A percentile compares a stretch with the other conserved stretches of the same genome.
These are phyloP conservation scores for Sesia apiformis DNA, from an alignment of 2,888 invertebrate genomes.

Conservation along the genomic window DNA sequence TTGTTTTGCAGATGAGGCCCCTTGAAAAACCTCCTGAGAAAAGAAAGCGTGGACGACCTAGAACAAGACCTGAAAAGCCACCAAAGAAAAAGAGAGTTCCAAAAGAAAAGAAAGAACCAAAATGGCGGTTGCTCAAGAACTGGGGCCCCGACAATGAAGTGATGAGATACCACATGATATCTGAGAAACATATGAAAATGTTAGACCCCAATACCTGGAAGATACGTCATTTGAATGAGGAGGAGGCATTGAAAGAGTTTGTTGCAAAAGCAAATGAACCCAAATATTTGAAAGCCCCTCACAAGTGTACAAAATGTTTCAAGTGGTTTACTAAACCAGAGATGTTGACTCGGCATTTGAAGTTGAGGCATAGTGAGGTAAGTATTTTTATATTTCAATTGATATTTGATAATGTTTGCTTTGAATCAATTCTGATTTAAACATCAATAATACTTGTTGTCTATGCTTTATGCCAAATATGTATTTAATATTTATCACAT, in stretches of 20 bases:
- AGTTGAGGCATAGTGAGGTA: slow-evolving; percentile 47
- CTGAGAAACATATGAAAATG: slow-evolving; percentile 18
- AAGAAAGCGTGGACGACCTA: slow-evolving; percentile 7
- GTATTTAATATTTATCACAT: neutral
- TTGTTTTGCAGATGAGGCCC: too few relatives aligned
- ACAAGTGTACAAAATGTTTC: slow-evolving; percentile 48
- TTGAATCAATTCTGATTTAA: too few relatives aligned
- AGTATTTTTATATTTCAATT: slow-evolving; percentile 1
- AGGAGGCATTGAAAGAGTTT: slow-evolving; percentile 47
- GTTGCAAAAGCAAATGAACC: slow-evolving; percentile 27
- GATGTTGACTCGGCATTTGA: slow-evolving; percentile 42
- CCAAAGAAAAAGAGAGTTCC: neutral
- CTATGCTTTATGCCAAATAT: neutral
- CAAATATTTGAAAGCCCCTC: slow-evolving; percentile 36
- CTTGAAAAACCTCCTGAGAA: neutral
- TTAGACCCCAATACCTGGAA: slow-evolving; percentile 45
- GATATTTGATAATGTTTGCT: too few relatives aligned
- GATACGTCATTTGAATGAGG: slow-evolving; percentile 36
- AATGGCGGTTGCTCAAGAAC: neutral
- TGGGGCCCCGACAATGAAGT: slow-evolving; percentile 3
- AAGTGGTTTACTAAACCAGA: slow-evolving; percentile 53
- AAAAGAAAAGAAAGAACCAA: neutral
- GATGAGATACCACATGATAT: neutral
- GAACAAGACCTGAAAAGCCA: neutral
- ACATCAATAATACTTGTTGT: too few relatives aligned